Base-by-base conservation (phyloP, 2,888 invertebrate genomes). In the Druceiella hillmani region DNA sequence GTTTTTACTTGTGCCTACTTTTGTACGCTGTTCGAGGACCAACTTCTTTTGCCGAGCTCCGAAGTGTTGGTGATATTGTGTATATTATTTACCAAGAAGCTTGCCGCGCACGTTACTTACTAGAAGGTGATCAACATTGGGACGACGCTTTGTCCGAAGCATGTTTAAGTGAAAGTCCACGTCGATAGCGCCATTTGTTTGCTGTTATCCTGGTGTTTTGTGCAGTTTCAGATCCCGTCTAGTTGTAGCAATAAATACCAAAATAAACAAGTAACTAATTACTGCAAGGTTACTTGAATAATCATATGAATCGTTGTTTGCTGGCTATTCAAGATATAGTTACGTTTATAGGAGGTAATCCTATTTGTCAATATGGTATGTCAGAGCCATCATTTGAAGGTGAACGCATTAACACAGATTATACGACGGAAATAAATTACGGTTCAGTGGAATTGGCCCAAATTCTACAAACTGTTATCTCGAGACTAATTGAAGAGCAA, bases 111-210 rank as follows among this genome's bases (percentile, higher is more conserved):
- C 36, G 51, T 3, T 50, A 52, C 13, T 43, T 61, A 15, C 48
- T 60, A 3, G 54, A 61, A 47, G 54, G 58, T 44, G 58, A 60
- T 40, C 17, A 33, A 16, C 52, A 60, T 36, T 60, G 52, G 58
- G 38, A 46, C 40, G 4, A 17, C 11, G 35, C 50, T 11, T 22
- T 59, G 12, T 38, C 47, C 34, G 56, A 59, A 20, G 51, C 49
- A 10, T 37, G 44, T 5, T 17, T 47, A 17, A 48, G 40, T 22
- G 20, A 49, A 15, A 38, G 46, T 27, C 47, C 49, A 13, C 22
- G 29, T 22, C 45, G 25, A 34, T 43, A 48, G 12, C 33, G 46
- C 22, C 44, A 47, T 26, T 44, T 46, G 32, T 44, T 48, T 45
- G 29, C 41, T 26, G 43, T 48, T n/a, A 41, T 48, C 12, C 41